These are phyloP conservation scores for Drosophila guanche DNA, from an alignment of 1,140 invertebrate species.

Conservation along the genomic window DNA sequence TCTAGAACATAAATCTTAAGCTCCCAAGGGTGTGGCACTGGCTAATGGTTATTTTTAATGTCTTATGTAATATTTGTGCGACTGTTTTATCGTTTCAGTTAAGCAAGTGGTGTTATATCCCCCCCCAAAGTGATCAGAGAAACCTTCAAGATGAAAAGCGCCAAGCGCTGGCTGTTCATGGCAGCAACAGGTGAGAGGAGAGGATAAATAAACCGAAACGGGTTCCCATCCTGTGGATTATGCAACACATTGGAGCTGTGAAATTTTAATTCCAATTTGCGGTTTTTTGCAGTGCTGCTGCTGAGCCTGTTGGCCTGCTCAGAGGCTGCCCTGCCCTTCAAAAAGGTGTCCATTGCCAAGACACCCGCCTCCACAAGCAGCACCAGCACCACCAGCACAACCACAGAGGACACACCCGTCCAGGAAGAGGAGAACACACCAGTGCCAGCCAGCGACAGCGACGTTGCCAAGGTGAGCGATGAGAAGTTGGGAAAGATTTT, in stretches of 20 bases:
- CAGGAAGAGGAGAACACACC: slow-evolving; percentile 35
- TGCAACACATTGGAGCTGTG: slow-evolving; percentile 31
- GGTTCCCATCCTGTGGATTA: slow-evolving; percentile 37
- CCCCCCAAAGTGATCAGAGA: slow-evolving; percentile 27
- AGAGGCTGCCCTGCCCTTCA: slow-evolving; percentile 73
- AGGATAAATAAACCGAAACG: slow-evolving; percentile 21
- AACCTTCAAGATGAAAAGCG: slow-evolving; percentile 68
- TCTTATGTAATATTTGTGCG: slow-evolving; percentile 45
- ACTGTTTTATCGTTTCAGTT: slow-evolving; percentile 46
- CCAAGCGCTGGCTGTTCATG: slow-evolving; percentile 73
- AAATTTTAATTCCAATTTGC: slow-evolving; percentile 13
- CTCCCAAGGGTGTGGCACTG: slow-evolving; percentile 14
- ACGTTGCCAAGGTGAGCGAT: slow-evolving; percentile 47
- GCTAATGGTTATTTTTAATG: slow-evolving; percentile 10
- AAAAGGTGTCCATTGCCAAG: slow-evolving; percentile 80
- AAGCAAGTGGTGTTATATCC: slow-evolving; percentile 18
- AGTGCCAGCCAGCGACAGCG: slow-evolving; percentile 9
- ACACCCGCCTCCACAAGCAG: slow-evolving; percentile 62
- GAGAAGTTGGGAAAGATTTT: background rate
- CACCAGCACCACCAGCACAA: slow-evolving; percentile 56
- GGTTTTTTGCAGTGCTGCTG: slow-evolving; percentile 58
- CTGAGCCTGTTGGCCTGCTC: slow-evolving; percentile 56
- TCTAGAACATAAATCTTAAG: slow-evolving; percentile 40
- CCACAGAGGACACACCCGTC: slow-evolving; percentile 41
- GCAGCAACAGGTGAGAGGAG: slow-evolving; percentile 67